Base-by-base conservation (phyloP, 2,888 invertebrate species). In the Amiota communis region DNA sequence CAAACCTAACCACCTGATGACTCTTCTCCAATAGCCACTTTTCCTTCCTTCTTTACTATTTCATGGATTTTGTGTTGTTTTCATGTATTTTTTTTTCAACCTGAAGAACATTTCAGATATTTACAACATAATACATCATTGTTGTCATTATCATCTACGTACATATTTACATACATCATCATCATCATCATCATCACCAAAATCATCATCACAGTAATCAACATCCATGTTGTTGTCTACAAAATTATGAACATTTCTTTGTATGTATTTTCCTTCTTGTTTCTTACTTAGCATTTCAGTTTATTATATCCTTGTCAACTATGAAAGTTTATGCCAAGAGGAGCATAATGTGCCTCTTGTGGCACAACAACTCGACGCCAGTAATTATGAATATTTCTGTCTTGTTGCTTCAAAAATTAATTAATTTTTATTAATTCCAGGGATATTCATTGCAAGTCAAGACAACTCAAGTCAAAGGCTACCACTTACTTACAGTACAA, bases 101-200 rank as follows among this genome's bases (percentile, higher is more conserved):
- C 57, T 72, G 74, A 77, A 76, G 15, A 75, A 77, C 78, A 84
- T 86, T 79, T 77, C 76, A 72, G 82, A 83, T 83, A 84, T 86
- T 84, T 86, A 84, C 86, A 84, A 85, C 86, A 81, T 84, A 85
- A 84, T 84, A 86, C 85, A 84, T 84, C 75, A 68, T 68, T 53
- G 46, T 68, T 36, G 11, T 20, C 67, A 49, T 68, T 9, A 65
- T 47, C 65, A 36, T 36, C 36, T 36, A 36, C 36, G 0, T 36
- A 36, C 36, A 6, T 36, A 36, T 0, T 6, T 6, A n/a, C 23
- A 3, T 23, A 23, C 36, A 36, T 36, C 36, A 65, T 65, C 9
- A 47, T 48, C 65, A 70, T 46, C 12, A 20, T 49, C 20, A 49
- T 59, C 46, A 36, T 56, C 56, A 12, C 56, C 70, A 17, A 15